phyloP scores from a whole-genome alignment of 2,888 invertebrate species.

The Sarcophaga carnaria region DNA sequence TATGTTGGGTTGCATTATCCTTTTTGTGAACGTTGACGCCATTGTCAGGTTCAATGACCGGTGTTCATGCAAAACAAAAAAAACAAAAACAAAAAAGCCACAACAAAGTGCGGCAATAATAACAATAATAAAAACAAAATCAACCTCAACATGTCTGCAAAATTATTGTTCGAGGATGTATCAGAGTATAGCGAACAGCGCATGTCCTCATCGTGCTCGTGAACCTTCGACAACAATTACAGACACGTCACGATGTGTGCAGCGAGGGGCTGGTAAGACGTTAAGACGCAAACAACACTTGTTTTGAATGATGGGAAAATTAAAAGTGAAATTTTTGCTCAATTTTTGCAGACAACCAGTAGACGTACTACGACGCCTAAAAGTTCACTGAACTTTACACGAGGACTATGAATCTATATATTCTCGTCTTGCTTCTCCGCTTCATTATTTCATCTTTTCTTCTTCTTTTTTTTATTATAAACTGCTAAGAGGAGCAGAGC shows the following conservation, averaged over 20 bases:
- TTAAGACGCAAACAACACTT: constrained; percentile 22
- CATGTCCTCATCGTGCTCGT: constrained; percentile 73
- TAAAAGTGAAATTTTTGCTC: constrained; percentile 81
- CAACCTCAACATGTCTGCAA: constrained; percentile 64
- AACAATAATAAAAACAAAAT: constrained; percentile 68
- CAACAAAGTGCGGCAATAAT: constrained; percentile 70
- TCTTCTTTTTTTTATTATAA: not conserved
- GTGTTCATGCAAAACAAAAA: constrained; percentile 43
- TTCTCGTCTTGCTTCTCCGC: not conserved
- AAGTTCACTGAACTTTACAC: constrained; percentile 65
- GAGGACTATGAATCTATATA: not conserved
- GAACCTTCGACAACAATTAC: constrained; percentile 73
- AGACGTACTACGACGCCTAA: constrained; percentile 69
- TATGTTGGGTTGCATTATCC: constrained; percentile 52
- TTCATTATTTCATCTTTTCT: not conserved
- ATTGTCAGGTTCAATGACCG: constrained; percentile 77
- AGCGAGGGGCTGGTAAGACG: not conserved
- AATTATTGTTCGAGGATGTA: constrained; percentile 45
- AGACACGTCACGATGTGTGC: not conserved
- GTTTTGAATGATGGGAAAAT: constrained; percentile 78
- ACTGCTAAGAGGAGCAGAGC: not conserved
- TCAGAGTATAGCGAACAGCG: constrained; percentile 45
- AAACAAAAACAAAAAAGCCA: constrained; percentile 46
- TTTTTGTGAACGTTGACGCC: constrained; percentile 65
- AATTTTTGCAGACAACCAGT: constrained; percentile 68